phyloP scores from a whole-genome alignment of 53 echinoderm and acorn worm species.

The Patiria pectinifera region DNA sequence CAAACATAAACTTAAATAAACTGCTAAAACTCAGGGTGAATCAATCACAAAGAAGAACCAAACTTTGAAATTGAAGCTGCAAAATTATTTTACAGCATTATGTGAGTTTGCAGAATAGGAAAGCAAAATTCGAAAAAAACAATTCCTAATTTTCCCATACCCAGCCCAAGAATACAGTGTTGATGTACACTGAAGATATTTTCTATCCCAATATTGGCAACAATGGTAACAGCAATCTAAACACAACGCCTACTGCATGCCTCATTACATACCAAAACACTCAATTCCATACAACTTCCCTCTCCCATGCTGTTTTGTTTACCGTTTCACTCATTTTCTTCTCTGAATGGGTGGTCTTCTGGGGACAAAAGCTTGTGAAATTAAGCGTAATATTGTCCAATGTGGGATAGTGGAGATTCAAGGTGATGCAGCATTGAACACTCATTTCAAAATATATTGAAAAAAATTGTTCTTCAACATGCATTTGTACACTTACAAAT shows the following conservation, averaged over 20 bases:
- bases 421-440: not conserved
- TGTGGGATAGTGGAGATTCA: not conserved
- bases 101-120: not conserved
- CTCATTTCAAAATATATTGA: not conserved
- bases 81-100: too few relatives aligned
- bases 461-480: not conserved
- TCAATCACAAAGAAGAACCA: too few relatives aligned
- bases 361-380: slow-evolving; percentile 48
- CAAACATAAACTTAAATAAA: too few relatives aligned
- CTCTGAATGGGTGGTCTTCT: not conserved
- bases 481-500: not conserved
- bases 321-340: slow-evolving; percentile 23
- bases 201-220: not conserved
- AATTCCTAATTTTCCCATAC: not conserved
- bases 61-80: too few relatives aligned
- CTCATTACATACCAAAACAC: slow-evolving; percentile 44
- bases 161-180: slow-evolving; percentile 8
- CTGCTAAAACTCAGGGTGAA: too few relatives aligned
- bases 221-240: slow-evolving; percentile 21
- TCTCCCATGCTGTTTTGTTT: slow-evolving; percentile 40
- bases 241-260: slow-evolving; percentile 44
- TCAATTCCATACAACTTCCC: not conserved
- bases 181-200: not conserved
- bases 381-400: slow-evolving; percentile 10
- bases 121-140: not conserved